A percentile compares a stretch with the other conserved stretches of the same genome.
These are phyloP conservation scores for Falco punctatus DNA, from an alignment of 2,113 vertebrate species.

Conservation along the genomic window DNA sequence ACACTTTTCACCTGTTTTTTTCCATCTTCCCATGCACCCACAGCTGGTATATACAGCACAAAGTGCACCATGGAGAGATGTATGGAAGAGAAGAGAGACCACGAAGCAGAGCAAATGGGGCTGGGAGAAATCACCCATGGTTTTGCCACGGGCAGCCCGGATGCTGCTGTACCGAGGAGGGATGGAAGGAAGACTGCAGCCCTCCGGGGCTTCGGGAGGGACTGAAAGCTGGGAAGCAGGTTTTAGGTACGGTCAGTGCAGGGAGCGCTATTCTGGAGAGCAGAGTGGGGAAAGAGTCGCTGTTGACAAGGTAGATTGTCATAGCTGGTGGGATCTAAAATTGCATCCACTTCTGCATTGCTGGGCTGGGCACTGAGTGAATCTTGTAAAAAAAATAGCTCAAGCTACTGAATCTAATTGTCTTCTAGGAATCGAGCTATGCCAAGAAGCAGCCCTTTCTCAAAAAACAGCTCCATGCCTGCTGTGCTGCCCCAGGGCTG, in stretches of 20 bases:
- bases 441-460: slow-evolving; percentile 71
- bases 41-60: background rate
- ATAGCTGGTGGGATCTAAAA: slow-evolving; percentile 71
- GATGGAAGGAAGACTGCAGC: background rate
- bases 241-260: background rate
- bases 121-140: background rate
- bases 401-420: slow-evolving; percentile 62
- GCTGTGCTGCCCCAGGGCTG: slow-evolving; percentile 70
- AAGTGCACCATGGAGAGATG: accelerated
- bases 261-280: background rate
- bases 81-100: background rate
- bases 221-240: background rate
- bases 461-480: slow-evolving; percentile 74
- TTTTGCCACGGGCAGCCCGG: background rate
- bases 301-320: slow-evolving; percentile 65
- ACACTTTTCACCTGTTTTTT: background rate
- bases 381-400: slow-evolving; percentile 41
- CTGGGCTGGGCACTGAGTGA: slow-evolving; percentile 60
- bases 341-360: slow-evolving; percentile 68
- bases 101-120: background rate
- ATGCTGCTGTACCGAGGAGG: accelerated
- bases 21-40: background rate
- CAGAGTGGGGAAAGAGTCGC: background rate
- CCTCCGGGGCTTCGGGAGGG: background rate
- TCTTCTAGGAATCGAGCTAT: slow-evolving; percentile 70